Evolutionary conservation across 2,888 invertebrate species (phyloP).

Genomic region (Andricus curvator): DNA sequence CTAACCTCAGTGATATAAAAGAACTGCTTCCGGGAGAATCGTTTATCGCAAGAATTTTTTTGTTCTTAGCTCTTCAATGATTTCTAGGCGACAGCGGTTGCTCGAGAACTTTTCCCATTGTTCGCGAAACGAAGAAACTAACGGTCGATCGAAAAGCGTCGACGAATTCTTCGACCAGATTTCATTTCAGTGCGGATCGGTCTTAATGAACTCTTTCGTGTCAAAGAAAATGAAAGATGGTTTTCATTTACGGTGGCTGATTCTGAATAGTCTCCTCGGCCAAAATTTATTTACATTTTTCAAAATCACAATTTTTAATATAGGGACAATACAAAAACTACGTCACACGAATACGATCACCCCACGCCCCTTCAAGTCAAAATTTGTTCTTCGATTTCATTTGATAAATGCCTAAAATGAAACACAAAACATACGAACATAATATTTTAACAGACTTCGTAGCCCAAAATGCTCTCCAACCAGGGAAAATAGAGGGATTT

Average conservation of each 20-base stretch:
- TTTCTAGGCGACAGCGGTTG: slow-evolving; percentile 21
- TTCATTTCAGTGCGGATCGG: slow-evolving; percentile 11
- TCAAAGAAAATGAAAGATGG: slow-evolving; percentile 23
- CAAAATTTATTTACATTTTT: not conserved
- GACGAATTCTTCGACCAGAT: slow-evolving; percentile 2
- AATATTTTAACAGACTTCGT: no score
- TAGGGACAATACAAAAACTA: no score
- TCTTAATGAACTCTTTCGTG: slow-evolving; percentile 25
- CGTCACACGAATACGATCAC: no score
- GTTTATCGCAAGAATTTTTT: slow-evolving; percentile 16
- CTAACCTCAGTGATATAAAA: slow-evolving; percentile 3
- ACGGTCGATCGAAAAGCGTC: not conserved
- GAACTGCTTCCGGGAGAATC: slow-evolving; percentile 1
- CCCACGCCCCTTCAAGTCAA: no score
- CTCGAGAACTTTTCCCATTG: slow-evolving; percentile 18
- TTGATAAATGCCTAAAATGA: no score
- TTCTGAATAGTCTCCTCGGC: not conserved
- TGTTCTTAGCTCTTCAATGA: not conserved
- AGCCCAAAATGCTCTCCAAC: no score
- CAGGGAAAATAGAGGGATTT: no score
- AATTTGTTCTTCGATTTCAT: no score
- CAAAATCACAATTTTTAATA: not conserved
- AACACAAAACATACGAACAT: no score
- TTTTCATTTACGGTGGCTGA: not conserved
- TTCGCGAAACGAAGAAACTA: slow-evolving; percentile 24